These are phyloP conservation scores for Eutrigla gurnardus DNA, from an alignment of 2,797 vertebrate species.

Conservation along the genomic window DNA sequence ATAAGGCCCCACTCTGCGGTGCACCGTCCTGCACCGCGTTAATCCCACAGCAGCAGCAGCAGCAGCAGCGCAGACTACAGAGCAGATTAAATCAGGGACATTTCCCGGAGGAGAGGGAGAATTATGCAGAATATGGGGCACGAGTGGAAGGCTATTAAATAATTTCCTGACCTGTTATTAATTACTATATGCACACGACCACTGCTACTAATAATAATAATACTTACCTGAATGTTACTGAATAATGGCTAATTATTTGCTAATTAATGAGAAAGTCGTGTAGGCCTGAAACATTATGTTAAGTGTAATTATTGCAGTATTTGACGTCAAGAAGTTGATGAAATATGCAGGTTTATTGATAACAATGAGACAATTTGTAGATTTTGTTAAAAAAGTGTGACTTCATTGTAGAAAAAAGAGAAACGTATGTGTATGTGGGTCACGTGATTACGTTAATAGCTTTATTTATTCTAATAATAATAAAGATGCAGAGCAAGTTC, in stretches of 20 bases:
- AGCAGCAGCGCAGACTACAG: constrained; percentile 38
- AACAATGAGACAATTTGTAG: neutral
- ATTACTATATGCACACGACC: neutral
- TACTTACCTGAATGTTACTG: neutral
- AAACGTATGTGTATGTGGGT: neutral
- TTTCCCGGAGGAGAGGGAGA: constrained; percentile 27
- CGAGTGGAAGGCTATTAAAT: neutral
- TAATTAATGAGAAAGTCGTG: no score
- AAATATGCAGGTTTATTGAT: neutral
- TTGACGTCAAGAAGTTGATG: neutral
- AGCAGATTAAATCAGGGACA: constrained; percentile 56
- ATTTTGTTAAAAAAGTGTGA: neutral
- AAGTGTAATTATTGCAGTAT: neutral
- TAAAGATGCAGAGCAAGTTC: neutral
- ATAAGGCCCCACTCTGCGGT: constrained; percentile 20
- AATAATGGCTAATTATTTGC: constrained; percentile 8
- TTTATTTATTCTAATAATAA: neutral
- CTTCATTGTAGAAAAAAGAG: neutral
- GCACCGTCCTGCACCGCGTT: constrained; percentile 39
- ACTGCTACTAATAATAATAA: neutral
- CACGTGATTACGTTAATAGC: neutral
- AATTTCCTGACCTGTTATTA: neutral
- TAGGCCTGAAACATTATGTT: neutral
- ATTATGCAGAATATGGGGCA: constrained; percentile 25
- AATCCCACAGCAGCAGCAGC: constrained; percentile 66